Evolutionary conservation across 2,797 vertebrate species (phyloP).

Genomic region (Nannoperca australis): DNA sequence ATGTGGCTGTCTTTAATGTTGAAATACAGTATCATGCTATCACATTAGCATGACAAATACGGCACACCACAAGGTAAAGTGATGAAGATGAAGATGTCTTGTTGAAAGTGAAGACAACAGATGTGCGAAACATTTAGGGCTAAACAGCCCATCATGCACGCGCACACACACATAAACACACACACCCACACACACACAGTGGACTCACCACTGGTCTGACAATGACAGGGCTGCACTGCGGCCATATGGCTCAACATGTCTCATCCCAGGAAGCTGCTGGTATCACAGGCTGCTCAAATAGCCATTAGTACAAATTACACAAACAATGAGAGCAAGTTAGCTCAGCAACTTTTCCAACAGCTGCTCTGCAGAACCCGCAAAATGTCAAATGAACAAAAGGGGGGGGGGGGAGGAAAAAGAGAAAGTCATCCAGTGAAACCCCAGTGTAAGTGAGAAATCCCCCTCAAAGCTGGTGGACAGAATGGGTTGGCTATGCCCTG

Average conservation of each 20-base stretch:
- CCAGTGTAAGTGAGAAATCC: conserved; percentile 62
- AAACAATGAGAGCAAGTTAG: conserved; percentile 55
- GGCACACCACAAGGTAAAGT: conserved; percentile 1
- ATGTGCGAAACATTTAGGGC: conserved; percentile 41
- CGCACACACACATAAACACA: neutral
- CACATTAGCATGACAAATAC: neutral
- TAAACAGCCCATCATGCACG: conserved; percentile 30
- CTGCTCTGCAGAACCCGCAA: conserved; percentile 53
- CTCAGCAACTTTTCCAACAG: conserved; percentile 63
- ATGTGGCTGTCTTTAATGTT: conserved; percentile 17
- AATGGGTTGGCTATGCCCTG: conserved; percentile 70
- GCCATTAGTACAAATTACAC: conserved; percentile 64
- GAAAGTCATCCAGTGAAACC: conserved; percentile 29
- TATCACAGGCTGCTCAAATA: conserved; percentile 61
- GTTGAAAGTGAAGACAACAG: conserved; percentile 28
- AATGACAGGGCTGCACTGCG: conserved; percentile 16
- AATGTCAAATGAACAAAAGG: conserved; percentile 25
- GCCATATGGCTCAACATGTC: conserved; percentile 66
- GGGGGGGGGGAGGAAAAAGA: conserved; percentile 1
- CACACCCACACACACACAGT: conserved; percentile 21
- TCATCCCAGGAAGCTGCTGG: conserved; percentile 54
- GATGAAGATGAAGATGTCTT: conserved; percentile 1
- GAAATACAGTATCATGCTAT: conserved; percentile 10
- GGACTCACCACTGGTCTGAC: conserved; percentile 37
- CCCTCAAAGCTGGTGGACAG: conserved; percentile 70